These are phyloP conservation scores for Lathamus discolor DNA, from an alignment of 2,113 vertebrate species.

Conservation along the genomic window DNA sequence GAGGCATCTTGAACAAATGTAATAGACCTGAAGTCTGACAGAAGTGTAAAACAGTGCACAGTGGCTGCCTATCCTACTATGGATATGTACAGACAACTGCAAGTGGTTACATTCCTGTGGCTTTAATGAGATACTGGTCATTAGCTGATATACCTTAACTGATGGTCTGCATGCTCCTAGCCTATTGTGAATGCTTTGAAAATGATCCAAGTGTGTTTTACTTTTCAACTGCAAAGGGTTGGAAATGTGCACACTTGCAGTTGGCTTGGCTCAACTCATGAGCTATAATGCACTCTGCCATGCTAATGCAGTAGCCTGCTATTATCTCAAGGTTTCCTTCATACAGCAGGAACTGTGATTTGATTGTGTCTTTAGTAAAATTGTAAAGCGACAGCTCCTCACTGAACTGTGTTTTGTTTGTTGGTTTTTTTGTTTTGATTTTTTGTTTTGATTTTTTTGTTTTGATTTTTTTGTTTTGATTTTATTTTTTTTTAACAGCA, in stretches of 20 bases:
- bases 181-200: neutral
- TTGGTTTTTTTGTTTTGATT: neutral
- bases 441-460: neutral
- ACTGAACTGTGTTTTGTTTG: neutral
- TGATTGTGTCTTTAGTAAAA: neutral
- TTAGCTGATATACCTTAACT: neutral
- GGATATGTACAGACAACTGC: neutral
- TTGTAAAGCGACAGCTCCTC: neutral
- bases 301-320: neutral
- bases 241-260: neutral
- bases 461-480: too few relatives aligned
- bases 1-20: neutral
- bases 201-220: neutral
- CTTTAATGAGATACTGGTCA: neutral
- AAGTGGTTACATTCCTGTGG: neutral
- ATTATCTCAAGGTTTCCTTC: neutral
- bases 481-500: constrained; percentile 20
- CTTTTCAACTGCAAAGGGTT: neutral
- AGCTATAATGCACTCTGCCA: neutral
- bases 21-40: neutral
- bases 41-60: neutral
- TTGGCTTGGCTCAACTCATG: neutral
- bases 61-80: neutral
- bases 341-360: neutral
- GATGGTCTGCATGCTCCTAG: neutral